Evolutionary conservation across 1,140 invertebrate genomes (phyloP), one percentile per base, ranked within the genome.

Genomic region (Kradibia gibbosae): DNA sequence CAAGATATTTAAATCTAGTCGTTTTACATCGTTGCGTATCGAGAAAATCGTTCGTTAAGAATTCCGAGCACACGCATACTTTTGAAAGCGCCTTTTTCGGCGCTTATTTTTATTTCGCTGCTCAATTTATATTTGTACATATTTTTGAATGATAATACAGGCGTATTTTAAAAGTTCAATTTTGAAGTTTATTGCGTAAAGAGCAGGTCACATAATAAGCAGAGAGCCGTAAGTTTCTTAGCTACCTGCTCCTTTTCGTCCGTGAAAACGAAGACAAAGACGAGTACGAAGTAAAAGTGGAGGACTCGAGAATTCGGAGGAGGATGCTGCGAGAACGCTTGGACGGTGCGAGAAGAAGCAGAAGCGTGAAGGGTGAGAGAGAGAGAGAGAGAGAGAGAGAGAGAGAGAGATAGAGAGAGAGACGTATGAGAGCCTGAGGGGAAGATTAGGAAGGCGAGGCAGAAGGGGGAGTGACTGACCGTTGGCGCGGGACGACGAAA

Each of bases 131-230:
- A 39, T n/a, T 7, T 28, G 3, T 13, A 39, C 34, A 39, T 39
- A 53, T 39, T n/a, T n/a, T 10, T 1, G 34, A 67, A 39, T 67
- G 62, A 67, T 67, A 39, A 67, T 39, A 67, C 34, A 39, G 17
- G 34, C 20, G 62, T 39, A 67, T 39, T 67, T 67, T 67, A 39
- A 67, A 36, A 39, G 62, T 39, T 39, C 62, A 67, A 39, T 39
- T 67, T 39, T n/a, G 20, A 39, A 67, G 62, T 67, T 67, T 67
- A 67, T 34, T 39, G 7, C 34, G 17, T 36, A 67, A 67, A 67
- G 39, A 67, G 62, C 62, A 67, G 62, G 62, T 67, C 62, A 67
- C 34, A 22, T 5, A 39, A 67, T 36, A 39, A 67, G 10, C 34
- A 20, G 34, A 39, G 34, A n/a, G 20, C 60, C n/a, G 34, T 2